Base-by-base conservation (phyloP, 1,140 invertebrate species). In the Heterodera carotae region DNA sequence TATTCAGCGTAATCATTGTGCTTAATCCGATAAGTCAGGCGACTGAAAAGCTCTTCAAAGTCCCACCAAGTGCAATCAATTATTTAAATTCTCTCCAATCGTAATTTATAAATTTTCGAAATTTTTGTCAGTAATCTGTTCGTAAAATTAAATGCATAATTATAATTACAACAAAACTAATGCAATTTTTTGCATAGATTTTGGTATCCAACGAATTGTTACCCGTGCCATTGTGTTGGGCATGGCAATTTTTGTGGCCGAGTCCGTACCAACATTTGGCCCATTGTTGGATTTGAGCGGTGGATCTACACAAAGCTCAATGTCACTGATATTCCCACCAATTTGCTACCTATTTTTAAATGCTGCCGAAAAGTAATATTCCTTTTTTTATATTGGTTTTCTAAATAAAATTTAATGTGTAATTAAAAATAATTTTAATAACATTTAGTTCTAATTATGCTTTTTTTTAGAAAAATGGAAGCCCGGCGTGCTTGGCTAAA, bases 251-350 rank as follows among this genome's bases (percentile, higher is more conserved):
- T 91, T 93, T 27, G 89, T 95, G 7, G 94, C 92, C 0, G 93
- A 94, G 89, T 91, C 92, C 3, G 91, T 96, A 0, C 94, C 94
- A 0, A 90, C 92, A 79, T 96, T 96, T 85, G 94, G 95, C 78
- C 89, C 94, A 27, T 92, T 96, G 1, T 93, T 96, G 91, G 91
- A 93, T 36, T 89, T 96, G 2, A 92, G 96, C 4, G 94, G 94
- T 22, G 93, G 93, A 0, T 91, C 95, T 0, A 94, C 93, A 0
- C 92, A 93, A 0, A 93, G 93, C 7, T 75, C 89, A n/a, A 82
- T 88, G 29, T 86, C 84, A 3, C 85, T 89, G 56, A 82, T 89
- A 36, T 85, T 87, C 29, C 89, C 89, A 12, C 76, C 79, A 34
- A 67, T 88, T 5, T 87, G 87, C 77, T 88, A 87, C 67, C 60